Percentiles rank a stretch among this genome's conserved stretches.
Conservation (phyloP, 53 echinoderm and acorn worm genomes). For the Henricia sp. region DNA sequence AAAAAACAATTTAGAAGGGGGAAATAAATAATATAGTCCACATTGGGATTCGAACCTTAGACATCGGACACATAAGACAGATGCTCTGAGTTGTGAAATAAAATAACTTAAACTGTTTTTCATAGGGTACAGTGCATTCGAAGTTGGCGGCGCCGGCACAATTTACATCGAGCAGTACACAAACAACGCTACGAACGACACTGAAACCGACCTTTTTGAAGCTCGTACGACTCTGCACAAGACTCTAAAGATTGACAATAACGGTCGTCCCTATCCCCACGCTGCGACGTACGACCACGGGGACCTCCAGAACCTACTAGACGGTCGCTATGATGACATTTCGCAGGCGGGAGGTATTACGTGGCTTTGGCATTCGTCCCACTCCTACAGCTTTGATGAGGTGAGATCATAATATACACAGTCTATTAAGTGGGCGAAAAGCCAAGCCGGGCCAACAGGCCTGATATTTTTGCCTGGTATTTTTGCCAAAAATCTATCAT, state of each 20-base stretch:
- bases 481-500: too few relatives aligned
- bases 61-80: too few relatives aligned
- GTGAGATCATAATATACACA: too few relatives aligned
- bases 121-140: constrained; percentile 61
- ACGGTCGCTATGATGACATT: constrained; percentile 84
- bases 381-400: constrained; percentile 88
- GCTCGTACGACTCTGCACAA: constrained; percentile 56
- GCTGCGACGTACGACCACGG: constrained; percentile 56
- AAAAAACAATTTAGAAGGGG: too few relatives aligned
- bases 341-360: constrained; percentile 82
- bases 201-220: constrained; percentile 25
- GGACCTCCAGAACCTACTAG: constrained; percentile 70
- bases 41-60: too few relatives aligned
- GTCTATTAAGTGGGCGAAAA: too few relatives aligned
- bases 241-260: constrained; percentile 83
- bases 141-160: constrained; percentile 88
- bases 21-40: too few relatives aligned
- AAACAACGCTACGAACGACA: constrained; percentile 4
- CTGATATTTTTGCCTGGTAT: too few relatives aligned
- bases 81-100: neutral
- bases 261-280: constrained; percentile 74
- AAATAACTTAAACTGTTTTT: neutral
- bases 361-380: constrained; percentile 83
- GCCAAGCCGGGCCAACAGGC: too few relatives aligned
- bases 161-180: constrained; percentile 77